These are phyloP conservation scores for Ophiodon elongatus DNA, from an alignment of 2,113 vertebrate genomes.

Conservation along the genomic window DNA sequence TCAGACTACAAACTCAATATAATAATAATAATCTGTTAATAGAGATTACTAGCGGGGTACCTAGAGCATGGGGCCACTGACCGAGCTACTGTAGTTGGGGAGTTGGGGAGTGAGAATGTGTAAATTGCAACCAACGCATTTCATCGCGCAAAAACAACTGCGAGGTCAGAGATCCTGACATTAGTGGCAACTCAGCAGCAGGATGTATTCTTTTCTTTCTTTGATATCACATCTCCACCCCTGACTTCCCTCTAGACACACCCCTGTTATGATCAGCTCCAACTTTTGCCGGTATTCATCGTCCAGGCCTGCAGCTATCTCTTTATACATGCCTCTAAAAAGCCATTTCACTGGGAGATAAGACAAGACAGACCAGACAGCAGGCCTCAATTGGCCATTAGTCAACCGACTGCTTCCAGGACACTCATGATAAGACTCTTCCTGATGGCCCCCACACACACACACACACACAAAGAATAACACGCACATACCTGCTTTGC, in stretches of 20 bases:
- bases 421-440: constrained; percentile 72
- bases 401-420: constrained; percentile 54
- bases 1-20: too few relatives aligned
- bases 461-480: constrained; percentile 15
- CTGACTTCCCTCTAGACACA: constrained; percentile 5
- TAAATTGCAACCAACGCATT: not conserved
- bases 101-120: not conserved
- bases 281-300: not conserved
- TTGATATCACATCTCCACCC: constrained; percentile 2
- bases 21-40: too few relatives aligned
- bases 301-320: constrained; percentile 32
- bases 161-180: not conserved
- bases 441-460: constrained; percentile 49
- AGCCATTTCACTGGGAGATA: constrained; percentile 61
- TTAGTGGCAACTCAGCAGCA: not conserved
- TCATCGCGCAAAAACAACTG: not conserved
- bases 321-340: constrained; percentile 32
- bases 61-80: too few relatives aligned
- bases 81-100: too few relatives aligned
- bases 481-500: constrained; percentile 19
- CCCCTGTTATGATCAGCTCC: not conserved
- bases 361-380: constrained; percentile 64
- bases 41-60: too few relatives aligned
- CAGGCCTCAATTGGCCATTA: constrained; percentile 67
- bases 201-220: constrained; percentile 2